These are phyloP conservation scores for Neocrepidodera transversa DNA, from an alignment of 2,888 invertebrate genomes.

Conservation along the genomic window DNA sequence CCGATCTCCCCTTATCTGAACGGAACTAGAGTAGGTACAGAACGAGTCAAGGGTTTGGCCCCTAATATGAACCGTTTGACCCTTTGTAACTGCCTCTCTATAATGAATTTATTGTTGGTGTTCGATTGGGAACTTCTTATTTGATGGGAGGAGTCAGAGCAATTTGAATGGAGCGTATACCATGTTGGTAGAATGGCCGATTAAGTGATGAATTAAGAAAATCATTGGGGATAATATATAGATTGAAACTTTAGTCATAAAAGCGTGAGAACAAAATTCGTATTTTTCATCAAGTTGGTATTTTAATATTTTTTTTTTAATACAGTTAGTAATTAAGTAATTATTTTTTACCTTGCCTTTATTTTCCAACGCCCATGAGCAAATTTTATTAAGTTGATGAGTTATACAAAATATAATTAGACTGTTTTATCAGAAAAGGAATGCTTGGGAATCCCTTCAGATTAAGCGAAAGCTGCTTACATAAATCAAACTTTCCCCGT, in stretches of 20 bases:
- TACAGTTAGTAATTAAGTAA: too few species aligned
- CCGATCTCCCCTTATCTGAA: slow-evolving; percentile 33
- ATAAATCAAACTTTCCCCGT: slow-evolving; percentile 50
- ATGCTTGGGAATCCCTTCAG: background rate
- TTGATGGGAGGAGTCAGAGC: slow-evolving; percentile 13
- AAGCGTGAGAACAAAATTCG: too few species aligned
- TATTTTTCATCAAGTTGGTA: too few species aligned
- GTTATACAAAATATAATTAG: too few species aligned
- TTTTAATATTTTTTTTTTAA: too few species aligned
- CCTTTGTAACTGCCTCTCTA: slow-evolving; percentile 10
- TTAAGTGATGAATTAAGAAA: background rate
- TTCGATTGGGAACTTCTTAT: slow-evolving; percentile 21
- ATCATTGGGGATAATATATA: background rate
- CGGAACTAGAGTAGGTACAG: background rate
- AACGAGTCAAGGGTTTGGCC: slow-evolving; percentile 12
- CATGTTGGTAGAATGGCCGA: background rate
- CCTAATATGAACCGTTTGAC: slow-evolving; percentile 19
- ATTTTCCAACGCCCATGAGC: too few species aligned
- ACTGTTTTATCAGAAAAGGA: background rate
- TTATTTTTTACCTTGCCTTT: too few species aligned
- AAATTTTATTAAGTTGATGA: too few species aligned
- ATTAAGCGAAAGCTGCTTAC: background rate
- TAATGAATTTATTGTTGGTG: slow-evolving; percentile 1
- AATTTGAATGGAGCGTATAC: slow-evolving; percentile 6
- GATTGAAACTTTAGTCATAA: too few species aligned